Base-by-base conservation (phyloP, 2,888 invertebrate genomes). In the Philopedon plagiatum region DNA sequence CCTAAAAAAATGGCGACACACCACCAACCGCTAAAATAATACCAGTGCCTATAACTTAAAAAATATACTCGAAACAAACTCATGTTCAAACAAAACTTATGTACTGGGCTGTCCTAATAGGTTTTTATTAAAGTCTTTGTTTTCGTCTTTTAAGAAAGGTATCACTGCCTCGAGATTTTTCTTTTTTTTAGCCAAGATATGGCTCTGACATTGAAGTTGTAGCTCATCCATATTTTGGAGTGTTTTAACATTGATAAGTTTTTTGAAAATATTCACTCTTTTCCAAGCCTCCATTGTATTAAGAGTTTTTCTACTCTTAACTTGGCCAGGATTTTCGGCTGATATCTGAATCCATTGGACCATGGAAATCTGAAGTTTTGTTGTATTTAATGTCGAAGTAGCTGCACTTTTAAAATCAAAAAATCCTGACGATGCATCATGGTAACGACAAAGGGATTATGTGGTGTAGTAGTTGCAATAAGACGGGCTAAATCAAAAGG, bases 401-500 rank as follows among this genome's bases (percentile, higher is more conserved):
- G n/a, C n/a, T n/a, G n/a, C n/a, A 56, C 26, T 32, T 67, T 72
- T 51, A 61, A 62, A 61, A 68, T 54, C 41, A 67, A 32, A 26
- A 72, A 67, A 51, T 72, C 72, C 15, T 72, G 41, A 67, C 32
- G 44, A 7, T 72, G 23, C 72, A 72, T 72, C 41, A 56, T 49
- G 18, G 54, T 72, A 19, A 72, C 72, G 9, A 72, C 54, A 41
- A 67, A 72, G 32, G 67, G 57, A 44, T 56, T 62, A 29, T 56
- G 46, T 23, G 57, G 66, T n/a, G 72, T 68, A 23, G 67, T 41
- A 61, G 72, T 62, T 29, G 61, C 49, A 41, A 72, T 68, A 11
- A 72, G 67, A 7, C 54, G 41, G 11, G 68, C 34, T 68, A 68
- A 68, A 68, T 72, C 62, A 41, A 72, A 56, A 32, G 62, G 67